Base-by-base conservation (phyloP, 2,888 invertebrate genomes). In the Cenopis cana region DNA sequence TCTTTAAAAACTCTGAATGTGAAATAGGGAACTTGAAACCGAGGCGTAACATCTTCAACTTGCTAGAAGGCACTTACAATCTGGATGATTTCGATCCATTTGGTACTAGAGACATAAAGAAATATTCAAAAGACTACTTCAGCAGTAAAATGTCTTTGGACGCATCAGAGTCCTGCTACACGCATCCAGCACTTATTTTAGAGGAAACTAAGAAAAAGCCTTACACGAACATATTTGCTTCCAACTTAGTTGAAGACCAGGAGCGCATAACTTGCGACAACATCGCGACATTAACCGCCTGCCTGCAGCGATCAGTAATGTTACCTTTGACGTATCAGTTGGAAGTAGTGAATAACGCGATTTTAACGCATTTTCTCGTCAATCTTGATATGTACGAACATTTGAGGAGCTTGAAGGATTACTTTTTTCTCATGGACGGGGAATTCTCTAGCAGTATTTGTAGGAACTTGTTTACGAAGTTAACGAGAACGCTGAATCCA, bases 381-480 rank as follows among this genome's bases (percentile, higher is more conserved):
- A 95, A 96, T 73, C 89, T 95, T 18, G 95, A 96, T 64, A 94
- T 96, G 83, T 93, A 97, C 50, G 94, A 95, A 20, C 97, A 97
- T 86, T 91, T 97, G 75, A 94, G 95, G 56, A 96, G 96, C 83
- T 86, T 97, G n/a, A 94, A 96, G 57, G 95, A 96, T 81, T 97
- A 96, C 79, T 97, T 96, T 84, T 97, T 97, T 78, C 83, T 97
- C 29, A 94, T 97, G 92, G 97, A 97, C 77, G 97, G 97, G 0
- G 97, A 97, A 85, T 97, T 97, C 84, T 95, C 96, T 0, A 94
- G 95, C 41, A 95, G 95, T 76, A 95, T 97, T 17, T 96, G 96
- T 46, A 94, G 95, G 62, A 96, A 95, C 75, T 86, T 97, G 71
- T 96, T 96, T 75, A 90, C 94, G 0, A 95, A 95, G 74, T 84